A percentile compares a stretch with the other conserved stretches of the same genome.
phyloP scores from a whole-genome alignment of 2,113 vertebrate species.

The Agelaius tricolor region DNA sequence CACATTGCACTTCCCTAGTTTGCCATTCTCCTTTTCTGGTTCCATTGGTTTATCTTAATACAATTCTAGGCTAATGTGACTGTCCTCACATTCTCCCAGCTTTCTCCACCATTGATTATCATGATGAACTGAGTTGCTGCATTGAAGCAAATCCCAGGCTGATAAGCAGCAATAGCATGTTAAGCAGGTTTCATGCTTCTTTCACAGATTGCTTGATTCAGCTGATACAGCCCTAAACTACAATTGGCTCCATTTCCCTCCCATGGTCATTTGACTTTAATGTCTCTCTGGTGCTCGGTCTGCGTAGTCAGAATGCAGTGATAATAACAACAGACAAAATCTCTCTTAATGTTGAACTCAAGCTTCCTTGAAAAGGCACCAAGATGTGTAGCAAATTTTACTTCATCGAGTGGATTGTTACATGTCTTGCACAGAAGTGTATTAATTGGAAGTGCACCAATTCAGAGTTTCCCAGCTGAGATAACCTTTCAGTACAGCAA shows the following conservation, averaged over 20 bases:
- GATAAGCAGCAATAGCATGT: neutral
- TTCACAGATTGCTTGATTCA: neutral
- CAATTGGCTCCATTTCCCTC: neutral
- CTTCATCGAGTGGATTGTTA: neutral
- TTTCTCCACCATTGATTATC: neutral
- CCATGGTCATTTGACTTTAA: neutral
- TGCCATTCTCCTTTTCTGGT: neutral
- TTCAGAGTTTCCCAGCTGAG: neutral
- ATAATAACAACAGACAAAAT: neutral
- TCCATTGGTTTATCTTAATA: neutral
- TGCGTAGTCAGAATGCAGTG: neutral
- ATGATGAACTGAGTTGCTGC: neutral
- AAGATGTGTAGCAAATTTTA: neutral
- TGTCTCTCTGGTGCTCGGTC: neutral
- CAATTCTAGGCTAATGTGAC: neutral
- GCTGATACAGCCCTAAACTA: neutral
- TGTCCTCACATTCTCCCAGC: neutral
- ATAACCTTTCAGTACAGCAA: neutral
- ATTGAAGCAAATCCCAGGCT: slow-evolving; percentile 26
- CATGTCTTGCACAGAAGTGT: neutral
- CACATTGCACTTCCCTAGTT: neutral
- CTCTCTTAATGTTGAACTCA: neutral
- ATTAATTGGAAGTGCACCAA: neutral
- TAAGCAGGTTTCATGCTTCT: slow-evolving; percentile 1
- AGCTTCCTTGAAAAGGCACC: neutral